Base-by-base conservation (phyloP, 1,140 invertebrate genomes). In the Carposina sasakii region DNA sequence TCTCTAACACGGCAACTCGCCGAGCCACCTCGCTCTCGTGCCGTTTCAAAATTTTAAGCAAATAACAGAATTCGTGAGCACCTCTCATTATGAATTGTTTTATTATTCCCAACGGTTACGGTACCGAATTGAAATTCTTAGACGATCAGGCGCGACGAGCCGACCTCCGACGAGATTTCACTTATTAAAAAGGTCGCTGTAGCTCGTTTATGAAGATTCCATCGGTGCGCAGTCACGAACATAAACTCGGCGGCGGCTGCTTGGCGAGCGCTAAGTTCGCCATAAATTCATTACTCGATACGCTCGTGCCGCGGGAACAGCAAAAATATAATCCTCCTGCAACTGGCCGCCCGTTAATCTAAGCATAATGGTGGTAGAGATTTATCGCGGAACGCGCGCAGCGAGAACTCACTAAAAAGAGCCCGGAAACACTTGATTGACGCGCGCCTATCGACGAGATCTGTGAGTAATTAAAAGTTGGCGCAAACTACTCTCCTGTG, bases 391-490 rank as follows among this genome's bases (percentile, higher is more conserved):
- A 36, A 24, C 45, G 24, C 40, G 22, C 43, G 46, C 51, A 48
- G 42, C 52, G 26, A 48, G 61, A 5, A 12, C 24, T 12, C 36
- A 20, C 36, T 57, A 75, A 72, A 71, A 75, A 72, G 52, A 58
- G 39, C 55, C 55, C 42, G 54, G 51, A 52, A 48, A 49, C 41
- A 49, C 44, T 48, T 62, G 71, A 76, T 71, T 71, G 73, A 74
- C 70, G 58, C 41, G 21, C 45, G 45, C 36, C 52, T 4, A 39
- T 39, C 36, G 19, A 39, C 36, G 19, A 13, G 22, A 39, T 39
- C 19, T 39, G 48, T 52, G 52, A 67, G 69, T 71, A 79, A 82
- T 82, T 82, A 82, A 79, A 82, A 79, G 56, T 81, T 76, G 52
- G 52, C 46, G 52, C 39, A 22, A 57, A 60, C 60, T 61, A 67